Percentiles rank a stretch among this genome's conserved stretches.
Conservation (phyloP, 1,140 invertebrate species). For the Streblospio benedicti region DNA sequence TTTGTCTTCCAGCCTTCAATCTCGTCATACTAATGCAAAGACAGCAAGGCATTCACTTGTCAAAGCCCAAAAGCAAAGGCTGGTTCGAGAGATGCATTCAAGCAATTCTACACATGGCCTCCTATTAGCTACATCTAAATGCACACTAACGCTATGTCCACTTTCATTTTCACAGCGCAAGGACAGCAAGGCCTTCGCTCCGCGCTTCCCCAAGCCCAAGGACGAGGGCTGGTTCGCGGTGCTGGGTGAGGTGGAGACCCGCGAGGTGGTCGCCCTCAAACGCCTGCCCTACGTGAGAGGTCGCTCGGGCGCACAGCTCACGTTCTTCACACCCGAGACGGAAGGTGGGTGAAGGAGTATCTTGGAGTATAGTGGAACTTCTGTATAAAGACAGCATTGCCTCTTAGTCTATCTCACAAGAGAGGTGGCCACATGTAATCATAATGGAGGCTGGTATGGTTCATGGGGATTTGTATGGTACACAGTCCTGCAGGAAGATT, state of each 20-base stretch:
- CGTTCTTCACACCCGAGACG: constrained; percentile 57
- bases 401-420: too few relatives aligned
- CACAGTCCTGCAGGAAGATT: too few relatives aligned
- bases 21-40: too few relatives aligned
- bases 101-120: too few relatives aligned
- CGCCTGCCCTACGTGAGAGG: constrained; percentile 50
- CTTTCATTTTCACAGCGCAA: constrained; percentile 30
- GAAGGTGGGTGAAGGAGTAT: constrained; percentile 53
- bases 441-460: too few relatives aligned
- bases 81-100: too few relatives aligned
- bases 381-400: background rate
- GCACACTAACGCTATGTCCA: background rate
- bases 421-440: too few relatives aligned
- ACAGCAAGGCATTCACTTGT: too few relatives aligned
- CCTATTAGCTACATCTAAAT: background rate
- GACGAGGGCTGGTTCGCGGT: constrained; percentile 92
- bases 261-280: constrained; percentile 80
- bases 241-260: constrained; percentile 61
- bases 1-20: too few relatives aligned
- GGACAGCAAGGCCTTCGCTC: constrained; percentile 59
- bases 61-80: too few relatives aligned
- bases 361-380: constrained; percentile 4
- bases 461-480: background rate
- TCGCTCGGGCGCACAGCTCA: constrained; percentile 49
- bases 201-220: constrained; percentile 82